A percentile compares a stretch with the other conserved stretches of the same genome.
phyloP scores from a whole-genome alignment of 2,888 invertebrate species.

The Nomada ruficornis region DNA sequence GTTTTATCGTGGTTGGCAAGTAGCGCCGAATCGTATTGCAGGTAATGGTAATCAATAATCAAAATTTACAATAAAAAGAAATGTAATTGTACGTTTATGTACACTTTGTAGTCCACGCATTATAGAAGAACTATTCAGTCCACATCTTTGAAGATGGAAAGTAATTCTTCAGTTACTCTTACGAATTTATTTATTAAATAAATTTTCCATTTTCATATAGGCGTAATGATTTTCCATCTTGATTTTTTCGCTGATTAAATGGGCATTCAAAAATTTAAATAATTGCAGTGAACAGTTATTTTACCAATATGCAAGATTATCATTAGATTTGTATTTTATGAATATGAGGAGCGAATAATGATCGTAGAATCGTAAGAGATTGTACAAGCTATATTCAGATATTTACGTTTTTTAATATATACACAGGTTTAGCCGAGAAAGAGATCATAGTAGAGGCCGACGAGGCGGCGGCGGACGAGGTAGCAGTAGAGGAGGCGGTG shows the following conservation, averaged over 20 bases:
- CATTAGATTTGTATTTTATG: not conserved
- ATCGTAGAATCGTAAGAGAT: not conserved
- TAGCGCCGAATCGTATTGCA: conserved; percentile 36
- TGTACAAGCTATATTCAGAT: not conserved
- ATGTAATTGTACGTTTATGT: conserved; percentile 10
- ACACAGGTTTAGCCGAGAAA: conserved; percentile 77
- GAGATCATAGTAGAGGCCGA: conserved; percentile 76
- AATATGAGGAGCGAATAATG: not conserved
- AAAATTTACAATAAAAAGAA: conserved; percentile 40
- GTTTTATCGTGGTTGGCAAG: conserved; percentile 24
- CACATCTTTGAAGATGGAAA: not conserved
- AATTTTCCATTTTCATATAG: not conserved
- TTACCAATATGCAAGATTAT: not conserved
- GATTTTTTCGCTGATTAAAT: not conserved
- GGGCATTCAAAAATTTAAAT: not conserved
- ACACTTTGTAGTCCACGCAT: not conserved
- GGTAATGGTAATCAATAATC: conserved; percentile 62
- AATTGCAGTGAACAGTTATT: not conserved
- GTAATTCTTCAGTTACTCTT: not conserved
- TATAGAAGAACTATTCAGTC: not conserved
- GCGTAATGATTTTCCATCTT: not conserved
- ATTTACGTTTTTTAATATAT: not conserved
- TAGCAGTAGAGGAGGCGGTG: conserved; percentile 72
- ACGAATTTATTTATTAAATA: not conserved
- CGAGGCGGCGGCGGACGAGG: conserved; percentile 71